Percentiles rank a stretch among this genome's conserved stretches.
These are phyloP conservation scores for Cyphomyrus discorhynchus DNA, from an alignment of 2,113 vertebrate genomes.

Conservation along the genomic window DNA sequence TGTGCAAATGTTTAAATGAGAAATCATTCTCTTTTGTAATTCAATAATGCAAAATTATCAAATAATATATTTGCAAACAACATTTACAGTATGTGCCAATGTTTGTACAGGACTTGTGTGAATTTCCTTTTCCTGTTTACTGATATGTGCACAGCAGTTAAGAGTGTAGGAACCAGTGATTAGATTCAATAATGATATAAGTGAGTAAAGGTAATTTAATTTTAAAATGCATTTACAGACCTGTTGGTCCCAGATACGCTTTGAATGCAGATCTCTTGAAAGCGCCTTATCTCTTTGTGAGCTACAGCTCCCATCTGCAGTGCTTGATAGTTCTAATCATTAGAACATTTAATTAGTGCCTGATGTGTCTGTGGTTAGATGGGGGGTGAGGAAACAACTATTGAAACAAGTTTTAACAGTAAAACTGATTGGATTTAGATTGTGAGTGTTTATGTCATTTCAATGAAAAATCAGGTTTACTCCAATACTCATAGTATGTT, in stretches of 20 bases:
- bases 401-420: neutral
- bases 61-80: neutral
- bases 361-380: neutral
- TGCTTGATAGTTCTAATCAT: neutral
- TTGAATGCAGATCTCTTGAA: neutral
- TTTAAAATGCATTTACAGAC: neutral
- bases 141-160: neutral
- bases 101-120: neutral
- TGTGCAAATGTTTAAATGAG: neutral
- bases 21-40: neutral
- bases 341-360: slow-evolving; percentile 2
- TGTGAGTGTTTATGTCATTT: neutral
- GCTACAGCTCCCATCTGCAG: neutral
- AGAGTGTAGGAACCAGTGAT: neutral
- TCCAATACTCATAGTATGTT: neutral
- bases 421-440: neutral
- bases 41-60: neutral
- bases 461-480: neutral
- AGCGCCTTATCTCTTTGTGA: neutral
- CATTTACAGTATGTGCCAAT: neutral
- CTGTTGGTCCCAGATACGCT: neutral
- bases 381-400: neutral
- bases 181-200: neutral
- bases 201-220: neutral
- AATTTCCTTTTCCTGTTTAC: neutral